Percentiles rank a stretch among this genome's conserved stretches.
Conservation (phyloP, 2,113 vertebrate genomes). For the Trogon melanurus region DNA sequence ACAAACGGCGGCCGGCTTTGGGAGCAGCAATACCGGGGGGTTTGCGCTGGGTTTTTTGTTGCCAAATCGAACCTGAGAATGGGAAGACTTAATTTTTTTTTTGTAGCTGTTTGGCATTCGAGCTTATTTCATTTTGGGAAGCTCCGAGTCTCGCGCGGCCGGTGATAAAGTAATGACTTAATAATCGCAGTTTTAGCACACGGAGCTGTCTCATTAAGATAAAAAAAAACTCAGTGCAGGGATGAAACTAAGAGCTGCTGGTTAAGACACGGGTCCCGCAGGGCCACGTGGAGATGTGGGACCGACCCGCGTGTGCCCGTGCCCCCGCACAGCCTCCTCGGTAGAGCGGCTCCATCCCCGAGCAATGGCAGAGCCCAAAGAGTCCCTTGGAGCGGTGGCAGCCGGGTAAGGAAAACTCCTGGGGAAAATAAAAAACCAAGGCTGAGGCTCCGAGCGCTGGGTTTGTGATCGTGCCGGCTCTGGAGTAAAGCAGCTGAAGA, state of each 20-base stretch:
- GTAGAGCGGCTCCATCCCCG: rapidly evolving
- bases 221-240: background rate
- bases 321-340: rapidly evolving
- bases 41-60: background rate
- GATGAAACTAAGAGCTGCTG: background rate
- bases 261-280: background rate
- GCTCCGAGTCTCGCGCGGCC: rapidly evolving
- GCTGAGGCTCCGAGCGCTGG: rapidly evolving
- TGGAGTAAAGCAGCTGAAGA: rapidly evolving
- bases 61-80: background rate
- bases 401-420: background rate
- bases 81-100: background rate
- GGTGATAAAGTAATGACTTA: background rate
- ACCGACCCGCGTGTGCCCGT: rapidly evolving
- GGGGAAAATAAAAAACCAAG: background rate
- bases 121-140: background rate
- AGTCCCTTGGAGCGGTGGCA: rapidly evolving
- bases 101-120: background rate
- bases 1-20: rapidly evolving
- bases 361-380: background rate
- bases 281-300: background rate
- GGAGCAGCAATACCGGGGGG: background rate
- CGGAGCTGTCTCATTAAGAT: rapidly evolving
- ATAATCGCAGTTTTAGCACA: background rate
- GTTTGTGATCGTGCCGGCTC: background rate